Conservation (phyloP, 1,140 invertebrate species). For the Aethina tumida region DNA sequence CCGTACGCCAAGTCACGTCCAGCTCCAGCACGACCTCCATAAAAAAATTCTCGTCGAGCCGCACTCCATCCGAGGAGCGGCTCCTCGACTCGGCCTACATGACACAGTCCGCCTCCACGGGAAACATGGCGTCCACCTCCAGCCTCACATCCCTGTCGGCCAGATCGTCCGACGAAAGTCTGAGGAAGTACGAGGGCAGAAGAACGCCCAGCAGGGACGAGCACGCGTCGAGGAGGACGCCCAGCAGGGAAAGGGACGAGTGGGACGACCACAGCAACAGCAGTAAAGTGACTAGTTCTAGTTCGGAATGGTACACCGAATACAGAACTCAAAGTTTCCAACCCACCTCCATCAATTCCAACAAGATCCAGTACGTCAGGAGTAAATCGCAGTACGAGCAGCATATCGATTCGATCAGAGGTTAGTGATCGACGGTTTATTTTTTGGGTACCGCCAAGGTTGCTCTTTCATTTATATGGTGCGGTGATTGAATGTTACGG, state of each 20-base stretch:
- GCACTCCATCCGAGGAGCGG: conserved; percentile 46
- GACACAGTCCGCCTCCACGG: conserved; percentile 39
- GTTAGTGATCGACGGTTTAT: conserved; percentile 50
- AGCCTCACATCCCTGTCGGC: conserved; percentile 34
- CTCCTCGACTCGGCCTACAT: conserved; percentile 48
- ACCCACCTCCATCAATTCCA: conserved; percentile 39
- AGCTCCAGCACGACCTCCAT: conserved; percentile 17
- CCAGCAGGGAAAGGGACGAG: conserved; percentile 17
- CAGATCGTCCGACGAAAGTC: conserved; percentile 47
- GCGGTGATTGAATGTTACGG: no score
- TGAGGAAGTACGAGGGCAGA: no score
- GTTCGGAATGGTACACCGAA: conserved; percentile 49
- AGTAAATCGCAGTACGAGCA: conserved; percentile 74
- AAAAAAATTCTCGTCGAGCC: conserved; percentile 27
- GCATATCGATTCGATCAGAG: conserved; percentile 79
- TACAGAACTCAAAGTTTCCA: conserved; percentile 45
- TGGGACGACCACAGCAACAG: conserved; percentile 27
- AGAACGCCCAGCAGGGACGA: conserved; percentile 28
- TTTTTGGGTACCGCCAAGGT: conserved; percentile 4
- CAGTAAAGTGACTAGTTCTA: conserved; percentile 24
- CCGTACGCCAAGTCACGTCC: conserved; percentile 37
- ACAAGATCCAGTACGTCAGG: conserved; percentile 39
- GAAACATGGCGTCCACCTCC: conserved; percentile 40
- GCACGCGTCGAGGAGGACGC: conserved; percentile 8
- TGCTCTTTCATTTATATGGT: no score